A percentile compares a stretch with the other conserved stretches of the same genome.
These are phyloP conservation scores for Acropternis orthonyx DNA, from an alignment of 2,797 vertebrate species.

Conservation along the genomic window DNA sequence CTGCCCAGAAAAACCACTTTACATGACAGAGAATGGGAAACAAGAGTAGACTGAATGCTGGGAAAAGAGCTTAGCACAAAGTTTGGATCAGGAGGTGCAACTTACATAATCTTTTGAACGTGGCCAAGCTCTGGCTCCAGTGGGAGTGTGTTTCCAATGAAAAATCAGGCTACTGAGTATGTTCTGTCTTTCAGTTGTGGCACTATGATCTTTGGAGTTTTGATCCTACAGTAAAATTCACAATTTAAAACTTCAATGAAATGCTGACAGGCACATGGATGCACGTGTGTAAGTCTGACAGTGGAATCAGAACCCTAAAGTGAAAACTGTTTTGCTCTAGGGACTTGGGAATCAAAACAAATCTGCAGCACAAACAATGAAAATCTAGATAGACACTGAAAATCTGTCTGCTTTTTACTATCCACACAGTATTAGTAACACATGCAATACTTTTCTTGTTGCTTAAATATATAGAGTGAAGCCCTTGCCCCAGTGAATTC, in stretches of 20 bases:
- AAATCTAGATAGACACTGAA: not conserved
- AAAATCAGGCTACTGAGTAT: not conserved
- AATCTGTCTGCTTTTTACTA: not conserved
- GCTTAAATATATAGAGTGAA: conserved; percentile 21
- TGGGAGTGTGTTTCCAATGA: not conserved
- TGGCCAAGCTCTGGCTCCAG: conserved; percentile 6
- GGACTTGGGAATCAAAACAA: not conserved
- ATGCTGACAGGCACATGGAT: not conserved
- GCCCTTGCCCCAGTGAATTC: not conserved
- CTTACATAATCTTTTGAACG: conserved; percentile 1
- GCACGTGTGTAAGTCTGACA: not conserved
- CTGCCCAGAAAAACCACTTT: conserved; percentile 38
- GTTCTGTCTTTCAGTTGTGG: not conserved
- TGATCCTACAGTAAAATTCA: not conserved
- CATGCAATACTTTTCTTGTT: not conserved
- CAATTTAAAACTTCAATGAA: not conserved
- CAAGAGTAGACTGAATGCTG: not conserved
- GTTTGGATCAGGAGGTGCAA: not conserved
- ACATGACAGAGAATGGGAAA: conserved; percentile 20
- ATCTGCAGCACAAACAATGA: not conserved
- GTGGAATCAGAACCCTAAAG: not conserved
- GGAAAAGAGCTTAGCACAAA: conserved; percentile 45
- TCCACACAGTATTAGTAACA: not conserved
- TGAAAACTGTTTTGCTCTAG: not conserved
- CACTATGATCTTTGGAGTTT: not conserved